These are phyloP conservation scores for Prochilodus magdalenae DNA, from an alignment of 2,113 vertebrate species.

Conservation along the genomic window DNA sequence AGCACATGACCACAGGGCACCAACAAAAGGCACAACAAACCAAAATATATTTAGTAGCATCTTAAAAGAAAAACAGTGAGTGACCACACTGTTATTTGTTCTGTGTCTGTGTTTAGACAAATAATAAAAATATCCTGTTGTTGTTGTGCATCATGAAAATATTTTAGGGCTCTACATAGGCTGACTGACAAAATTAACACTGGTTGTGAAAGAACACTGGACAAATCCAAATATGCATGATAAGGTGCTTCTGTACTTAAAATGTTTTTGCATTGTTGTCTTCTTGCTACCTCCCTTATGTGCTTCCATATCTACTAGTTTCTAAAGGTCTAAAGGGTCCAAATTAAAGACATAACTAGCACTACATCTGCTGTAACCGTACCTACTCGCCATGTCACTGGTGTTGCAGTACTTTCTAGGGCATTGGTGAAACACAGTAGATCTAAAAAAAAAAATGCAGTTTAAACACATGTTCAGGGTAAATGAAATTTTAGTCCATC, in stretches of 20 bases:
- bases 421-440: no score
- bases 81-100: conserved; percentile 30
- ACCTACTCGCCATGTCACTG: no score
- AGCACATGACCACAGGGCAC: not conserved
- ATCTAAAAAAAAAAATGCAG: no score
- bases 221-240: not conserved
- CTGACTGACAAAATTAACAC: not conserved
- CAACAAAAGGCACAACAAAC: not conserved
- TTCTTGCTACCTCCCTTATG: no score
- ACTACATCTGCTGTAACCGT: no score
- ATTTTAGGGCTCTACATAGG: not conserved
- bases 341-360: no score
- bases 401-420: no score
- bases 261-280: not conserved
- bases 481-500: no score
- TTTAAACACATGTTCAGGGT: no score
- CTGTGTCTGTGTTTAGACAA: conserved; percentile 29
- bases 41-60: conserved; percentile 19
- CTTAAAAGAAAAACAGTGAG: not conserved
- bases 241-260: not conserved
- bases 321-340: no score
- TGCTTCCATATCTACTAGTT: no score
- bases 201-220: not conserved
- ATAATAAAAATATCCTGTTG: not conserved
- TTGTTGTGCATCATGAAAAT: not conserved